Evolutionary conservation across 2,113 vertebrate species (phyloP).

Genomic region (Pseudorasbora parva): DNA sequence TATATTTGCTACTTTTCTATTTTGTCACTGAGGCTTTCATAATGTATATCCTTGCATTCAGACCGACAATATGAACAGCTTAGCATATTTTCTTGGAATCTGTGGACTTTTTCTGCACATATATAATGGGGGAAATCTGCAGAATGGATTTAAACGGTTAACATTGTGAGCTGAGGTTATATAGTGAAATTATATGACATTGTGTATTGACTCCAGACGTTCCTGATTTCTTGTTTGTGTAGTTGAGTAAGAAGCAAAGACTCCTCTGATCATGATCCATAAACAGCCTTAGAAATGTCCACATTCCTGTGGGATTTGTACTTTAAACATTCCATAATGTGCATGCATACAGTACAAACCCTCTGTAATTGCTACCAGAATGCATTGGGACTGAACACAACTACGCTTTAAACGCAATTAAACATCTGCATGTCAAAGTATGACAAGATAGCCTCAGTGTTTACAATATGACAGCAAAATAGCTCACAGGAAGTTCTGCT

Average conservation of each 20-base stretch:
- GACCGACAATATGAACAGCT: neutral
- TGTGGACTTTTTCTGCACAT: neutral
- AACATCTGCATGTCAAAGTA: conserved; percentile 4
- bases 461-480: conserved; percentile 17
- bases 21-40: neutral
- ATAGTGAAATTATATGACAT: no score
- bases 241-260: neutral
- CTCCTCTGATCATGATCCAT: neutral
- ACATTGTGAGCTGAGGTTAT: no score
- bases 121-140: neutral
- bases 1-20: neutral
- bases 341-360: conserved; percentile 34
- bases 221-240: neutral
- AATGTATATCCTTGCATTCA: no score
- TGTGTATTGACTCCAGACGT: no score
- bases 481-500: conserved; percentile 12
- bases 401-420: conserved; percentile 3
- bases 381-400: conserved; percentile 48
- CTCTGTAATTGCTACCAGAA: conserved; percentile 56
- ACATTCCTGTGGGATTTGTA: conserved; percentile 58
- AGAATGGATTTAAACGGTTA: neutral
- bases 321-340: conserved; percentile 55
- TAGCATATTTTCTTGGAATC: neutral
- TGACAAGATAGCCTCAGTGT: conserved; percentile 26
- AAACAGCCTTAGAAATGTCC: conserved; percentile 16